Conservation (phyloP, 2,888 invertebrate species). For the Amblyjoppa proteus region DNA sequence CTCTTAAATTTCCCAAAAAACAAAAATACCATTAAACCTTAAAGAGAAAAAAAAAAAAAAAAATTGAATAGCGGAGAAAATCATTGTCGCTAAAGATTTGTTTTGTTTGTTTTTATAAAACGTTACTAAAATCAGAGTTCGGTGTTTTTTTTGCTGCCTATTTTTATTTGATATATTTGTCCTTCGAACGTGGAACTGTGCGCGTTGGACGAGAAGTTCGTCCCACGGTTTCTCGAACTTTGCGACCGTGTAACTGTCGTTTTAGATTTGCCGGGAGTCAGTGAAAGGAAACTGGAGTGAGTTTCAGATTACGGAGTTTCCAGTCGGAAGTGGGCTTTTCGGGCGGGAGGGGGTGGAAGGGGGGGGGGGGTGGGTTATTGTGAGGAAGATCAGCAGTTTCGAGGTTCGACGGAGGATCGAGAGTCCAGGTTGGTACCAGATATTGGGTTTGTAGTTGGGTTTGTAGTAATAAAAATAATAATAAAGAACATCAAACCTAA, state of each 20-base stretch:
- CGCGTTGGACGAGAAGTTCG: neutral
- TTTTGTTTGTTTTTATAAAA: neutral
- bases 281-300: slow-evolving; percentile 28
- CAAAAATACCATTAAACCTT: neutral
- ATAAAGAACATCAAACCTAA: too few species aligned
- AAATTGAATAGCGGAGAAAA: neutral
- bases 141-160: too few species aligned
- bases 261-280: neutral
- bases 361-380: neutral
- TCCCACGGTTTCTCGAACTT: neutral
- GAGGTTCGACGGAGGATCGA: slow-evolving; percentile 60
- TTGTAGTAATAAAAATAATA: neutral
- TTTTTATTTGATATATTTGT: neutral
- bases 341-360: too few species aligned
- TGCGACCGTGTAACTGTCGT: neutral
- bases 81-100: neutral
- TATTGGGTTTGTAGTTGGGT: neutral
- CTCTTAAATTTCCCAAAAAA: neutral
- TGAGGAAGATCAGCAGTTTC: slow-evolving; percentile 42
- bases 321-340: neutral
- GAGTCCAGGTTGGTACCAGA: slow-evolving; percentile 56
- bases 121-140: too few species aligned
- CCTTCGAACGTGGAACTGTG: neutral
- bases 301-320: slow-evolving; percentile 41
- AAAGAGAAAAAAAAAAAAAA: neutral